phyloP scores from a whole-genome alignment of 2,888 invertebrate species.

The Machimus atricapillus region DNA sequence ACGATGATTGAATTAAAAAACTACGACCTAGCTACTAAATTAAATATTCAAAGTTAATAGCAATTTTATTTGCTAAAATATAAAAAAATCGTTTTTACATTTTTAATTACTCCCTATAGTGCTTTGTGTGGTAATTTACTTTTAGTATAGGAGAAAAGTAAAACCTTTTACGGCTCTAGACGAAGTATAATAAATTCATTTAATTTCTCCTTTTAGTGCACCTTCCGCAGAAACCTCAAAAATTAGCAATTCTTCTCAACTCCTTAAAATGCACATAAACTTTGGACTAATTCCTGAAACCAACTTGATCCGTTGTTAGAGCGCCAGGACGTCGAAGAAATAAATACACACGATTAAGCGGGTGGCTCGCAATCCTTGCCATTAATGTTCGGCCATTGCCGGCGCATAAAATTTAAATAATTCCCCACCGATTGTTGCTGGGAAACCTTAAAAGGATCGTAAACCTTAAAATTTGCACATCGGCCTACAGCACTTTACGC shows the following conservation, averaged over 20 bases:
- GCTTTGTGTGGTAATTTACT: not conserved
- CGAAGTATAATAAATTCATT: not conserved
- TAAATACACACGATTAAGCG: not conserved
- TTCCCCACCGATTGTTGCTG: not conserved
- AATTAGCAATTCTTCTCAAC: not conserved
- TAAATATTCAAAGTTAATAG: too few relatives aligned
- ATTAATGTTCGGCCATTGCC: not conserved
- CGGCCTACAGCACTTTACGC: not conserved
- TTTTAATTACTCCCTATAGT: not conserved
- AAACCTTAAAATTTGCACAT: not conserved
- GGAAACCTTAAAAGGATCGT: not conserved
- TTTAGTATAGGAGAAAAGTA: not conserved
- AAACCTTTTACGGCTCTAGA: not conserved
- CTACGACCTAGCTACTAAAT: too few relatives aligned
- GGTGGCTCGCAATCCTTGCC: not conserved
- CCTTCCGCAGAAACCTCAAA: not conserved
- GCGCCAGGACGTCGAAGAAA: not conserved
- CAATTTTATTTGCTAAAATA: too few relatives aligned
- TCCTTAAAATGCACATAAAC: not conserved
- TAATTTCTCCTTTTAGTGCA: not conserved
- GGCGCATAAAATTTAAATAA: not conserved
- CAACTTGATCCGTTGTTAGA: not conserved
- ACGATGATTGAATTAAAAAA: too few relatives aligned
- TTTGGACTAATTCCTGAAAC: not conserved
- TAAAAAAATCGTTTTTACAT: not conserved